These are phyloP conservation scores for Phainopepla nitens DNA, from an alignment of 2,113 vertebrate species.

Conservation along the genomic window DNA sequence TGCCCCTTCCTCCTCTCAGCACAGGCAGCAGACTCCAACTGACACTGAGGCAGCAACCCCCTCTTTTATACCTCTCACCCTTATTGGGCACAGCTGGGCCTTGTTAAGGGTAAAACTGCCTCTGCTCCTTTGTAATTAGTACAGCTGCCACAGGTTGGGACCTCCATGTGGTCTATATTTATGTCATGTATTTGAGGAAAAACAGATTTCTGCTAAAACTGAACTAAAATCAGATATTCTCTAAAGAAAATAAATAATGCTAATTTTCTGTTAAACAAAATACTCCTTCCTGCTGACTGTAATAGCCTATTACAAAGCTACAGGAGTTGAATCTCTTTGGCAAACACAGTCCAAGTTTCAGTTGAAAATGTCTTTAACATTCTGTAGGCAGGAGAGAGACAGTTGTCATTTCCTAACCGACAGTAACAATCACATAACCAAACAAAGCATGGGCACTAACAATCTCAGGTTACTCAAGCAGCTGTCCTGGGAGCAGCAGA, in stretches of 20 bases:
- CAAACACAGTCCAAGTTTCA: not conserved
- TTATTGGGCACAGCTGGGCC: too few relatives aligned
- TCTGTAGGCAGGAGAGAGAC: not conserved
- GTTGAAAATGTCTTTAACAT: not conserved
- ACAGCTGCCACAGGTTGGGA: not conserved
- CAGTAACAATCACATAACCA: not conserved
- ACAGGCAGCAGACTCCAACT: too few relatives aligned
- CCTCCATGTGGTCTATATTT: not conserved
- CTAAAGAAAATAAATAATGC: not conserved
- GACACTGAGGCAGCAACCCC: too few relatives aligned
- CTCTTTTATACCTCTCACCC: too few relatives aligned
- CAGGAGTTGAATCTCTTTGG: not conserved
- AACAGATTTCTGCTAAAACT: not conserved
- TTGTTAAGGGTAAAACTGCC: too few relatives aligned
- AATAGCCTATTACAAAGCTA: not conserved
- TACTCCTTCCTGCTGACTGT: not conserved
- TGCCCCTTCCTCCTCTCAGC: too few relatives aligned
- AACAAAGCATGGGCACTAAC: not conserved
- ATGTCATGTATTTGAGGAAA: not conserved
- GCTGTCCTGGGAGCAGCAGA: not conserved
- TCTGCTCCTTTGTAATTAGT: too few relatives aligned
- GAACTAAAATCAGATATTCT: not conserved
- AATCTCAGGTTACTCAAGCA: not conserved
- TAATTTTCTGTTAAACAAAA: not conserved
- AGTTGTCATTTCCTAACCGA: slow-evolving; percentile 14